Evolutionary conservation across 2,797 vertebrate genomes (phyloP).

Genomic region (Anniella stebbinsi): DNA sequence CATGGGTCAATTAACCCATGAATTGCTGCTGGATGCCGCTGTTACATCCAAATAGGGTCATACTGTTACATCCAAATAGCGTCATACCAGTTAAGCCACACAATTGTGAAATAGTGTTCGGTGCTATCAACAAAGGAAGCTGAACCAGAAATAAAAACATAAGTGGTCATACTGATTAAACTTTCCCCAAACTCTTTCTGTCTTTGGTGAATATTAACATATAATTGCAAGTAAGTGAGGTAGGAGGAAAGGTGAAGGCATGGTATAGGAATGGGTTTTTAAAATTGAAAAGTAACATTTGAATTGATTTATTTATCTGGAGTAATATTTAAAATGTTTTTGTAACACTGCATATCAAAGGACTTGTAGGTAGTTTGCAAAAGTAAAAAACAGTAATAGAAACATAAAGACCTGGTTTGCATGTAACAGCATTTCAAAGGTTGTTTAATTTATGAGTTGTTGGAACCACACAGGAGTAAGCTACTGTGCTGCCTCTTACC

Average conservation of each 20-base stretch:
- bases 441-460: too few relatives aligned
- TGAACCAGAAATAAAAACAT: not conserved
- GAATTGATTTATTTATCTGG: too few relatives aligned
- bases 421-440: too few relatives aligned
- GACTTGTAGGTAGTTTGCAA: too few relatives aligned
- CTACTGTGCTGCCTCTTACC: too few relatives aligned
- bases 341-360: not conserved
- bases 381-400: not conserved
- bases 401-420: not conserved
- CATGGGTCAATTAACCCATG: too few relatives aligned
- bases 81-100: too few relatives aligned
- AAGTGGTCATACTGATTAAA: not conserved
- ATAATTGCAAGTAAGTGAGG: not conserved
- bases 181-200: not conserved
- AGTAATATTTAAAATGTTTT: not conserved
- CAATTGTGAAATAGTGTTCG: not conserved
- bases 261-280: not conserved
- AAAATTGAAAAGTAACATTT: not conserved
- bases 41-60: too few relatives aligned
- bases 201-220: not conserved
- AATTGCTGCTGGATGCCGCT: too few relatives aligned
- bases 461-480: too few relatives aligned
- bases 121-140: not conserved
- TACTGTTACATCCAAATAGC: too few relatives aligned
- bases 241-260: not conserved